phyloP scores from a whole-genome alignment of 2,888 invertebrate species.

The Lampropteryx suffumata region DNA sequence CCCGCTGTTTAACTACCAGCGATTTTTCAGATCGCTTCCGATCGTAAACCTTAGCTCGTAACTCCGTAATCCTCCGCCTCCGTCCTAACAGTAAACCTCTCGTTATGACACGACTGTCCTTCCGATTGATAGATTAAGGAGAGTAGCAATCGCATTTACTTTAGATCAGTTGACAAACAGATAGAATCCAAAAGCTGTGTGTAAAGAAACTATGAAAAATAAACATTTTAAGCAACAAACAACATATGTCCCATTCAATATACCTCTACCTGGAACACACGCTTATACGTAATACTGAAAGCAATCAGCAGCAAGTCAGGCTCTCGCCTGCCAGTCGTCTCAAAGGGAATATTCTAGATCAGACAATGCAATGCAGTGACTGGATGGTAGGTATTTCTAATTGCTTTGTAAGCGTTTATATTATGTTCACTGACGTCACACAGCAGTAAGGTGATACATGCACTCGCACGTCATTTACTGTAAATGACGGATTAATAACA shows the following conservation, averaged over 20 bases:
- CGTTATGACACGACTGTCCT: constrained; percentile 10
- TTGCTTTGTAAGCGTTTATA: too few species aligned
- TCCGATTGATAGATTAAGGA: constrained; percentile 4
- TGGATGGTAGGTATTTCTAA: too few species aligned
- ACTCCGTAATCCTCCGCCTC: background rate
- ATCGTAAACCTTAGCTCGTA: constrained; percentile 9
- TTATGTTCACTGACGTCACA: constrained; percentile 1
- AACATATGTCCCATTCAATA: too few species aligned
- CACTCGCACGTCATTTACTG: background rate
- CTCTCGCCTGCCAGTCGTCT: too few species aligned
- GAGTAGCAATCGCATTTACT: constrained; percentile 1
- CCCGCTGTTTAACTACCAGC: constrained; percentile 1
- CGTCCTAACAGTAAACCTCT: constrained; percentile 11
- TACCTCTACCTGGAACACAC: too few species aligned
- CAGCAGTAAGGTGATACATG: background rate
- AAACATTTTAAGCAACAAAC: too few species aligned
- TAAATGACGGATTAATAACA: constrained; percentile 1
- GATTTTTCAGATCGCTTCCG: constrained; percentile 18
- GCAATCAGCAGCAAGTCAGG: too few species aligned
- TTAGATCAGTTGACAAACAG: background rate
- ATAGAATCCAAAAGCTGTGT: too few species aligned
- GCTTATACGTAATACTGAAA: too few species aligned
- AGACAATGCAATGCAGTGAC: too few species aligned
- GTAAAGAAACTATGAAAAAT: too few species aligned
- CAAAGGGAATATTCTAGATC: too few species aligned